Percentiles rank a stretch among this genome's conserved stretches.
Conservation (phyloP, 2,113 vertebrate genomes). For the Rhynchomys soricoides region DNA sequence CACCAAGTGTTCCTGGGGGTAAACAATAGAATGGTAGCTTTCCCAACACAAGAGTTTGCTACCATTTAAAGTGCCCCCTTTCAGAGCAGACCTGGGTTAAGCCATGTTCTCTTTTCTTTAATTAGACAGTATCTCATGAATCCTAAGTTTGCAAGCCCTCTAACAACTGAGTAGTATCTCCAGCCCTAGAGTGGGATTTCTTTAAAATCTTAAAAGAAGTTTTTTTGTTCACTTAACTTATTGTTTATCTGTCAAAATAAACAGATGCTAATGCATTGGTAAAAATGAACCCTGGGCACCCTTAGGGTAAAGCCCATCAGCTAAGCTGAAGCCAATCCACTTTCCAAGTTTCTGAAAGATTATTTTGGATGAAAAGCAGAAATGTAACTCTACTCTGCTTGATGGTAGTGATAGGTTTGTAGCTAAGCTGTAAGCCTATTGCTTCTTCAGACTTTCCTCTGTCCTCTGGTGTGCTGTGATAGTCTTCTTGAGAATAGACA, state of each 20-base stretch:
- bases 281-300: not conserved
- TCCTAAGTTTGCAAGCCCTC: not conserved
- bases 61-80: slow-evolving; percentile 46
- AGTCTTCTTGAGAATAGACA: slow-evolving; percentile 51
- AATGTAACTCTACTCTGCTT: not conserved
- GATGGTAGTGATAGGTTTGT: slow-evolving; percentile 21
- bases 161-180: not conserved
- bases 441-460: slow-evolving; percentile 18
- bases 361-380: slow-evolving; percentile 14
- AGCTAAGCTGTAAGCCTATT: slow-evolving; percentile 50
- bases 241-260: not conserved
- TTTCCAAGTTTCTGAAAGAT: slow-evolving; percentile 51
- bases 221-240: not conserved
- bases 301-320: not conserved
- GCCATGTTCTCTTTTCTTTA: not conserved
- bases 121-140: not conserved
- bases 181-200: not conserved
- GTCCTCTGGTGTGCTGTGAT: not conserved
- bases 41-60: not conserved
- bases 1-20: not conserved
- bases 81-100: not conserved
- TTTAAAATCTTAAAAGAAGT: slow-evolving; percentile 31
- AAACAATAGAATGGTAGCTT: not conserved
- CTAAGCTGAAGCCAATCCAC: not conserved
- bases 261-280: not conserved